Base-by-base conservation (phyloP, 2,113 vertebrate genomes). In the Tragelaphus strepsiceros region DNA sequence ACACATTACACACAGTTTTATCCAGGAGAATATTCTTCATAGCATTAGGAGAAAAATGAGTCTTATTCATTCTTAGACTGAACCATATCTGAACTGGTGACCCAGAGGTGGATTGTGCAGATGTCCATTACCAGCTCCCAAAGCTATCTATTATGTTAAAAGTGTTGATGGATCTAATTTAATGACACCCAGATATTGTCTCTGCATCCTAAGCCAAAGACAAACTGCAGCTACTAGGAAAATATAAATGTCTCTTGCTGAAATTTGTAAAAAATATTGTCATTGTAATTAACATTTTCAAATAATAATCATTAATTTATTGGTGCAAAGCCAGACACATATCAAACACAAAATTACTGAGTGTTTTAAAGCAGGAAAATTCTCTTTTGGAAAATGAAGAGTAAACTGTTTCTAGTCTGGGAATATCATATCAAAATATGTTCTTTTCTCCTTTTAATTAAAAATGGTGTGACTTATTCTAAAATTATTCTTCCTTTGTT, bases 281-380 rank as follows among this genome's bases (percentile, higher is more conserved):
- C 97, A 74, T 96, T 98, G 97, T 97, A 97, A 97, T 98, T 98
- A 98, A 26, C 90, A 91, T 97, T 98, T 98, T 78, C 96, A 96
- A 98, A 97, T 86, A 97, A 94, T 92, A 95, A 82, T 64, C 61
- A n/a, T 97, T 98, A 78, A 87, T 64, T 56, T 67, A 88, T 83
- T 95, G 58, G 67, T 97, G 30, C 49, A 93, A 97, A 98, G 83
- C 11, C 83, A 84, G 53, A 56, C 85, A 96, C 93, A 71, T 86
- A 95, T 28, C 88, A 96, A 98, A 92, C 91, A 58, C 96, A 97
- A 91, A 96, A 97, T 97, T 94, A 64, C 51, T 78, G 91, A 96
- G 88, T 19, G 17, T 97, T 98, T 98, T 97, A 96, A 96, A 97
- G 21, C 85, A 85, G 51, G 35, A 95, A 97, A 94, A 91, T 95